Base-by-base conservation (phyloP, 2,888 invertebrate genomes). In the Amiota minor region DNA sequence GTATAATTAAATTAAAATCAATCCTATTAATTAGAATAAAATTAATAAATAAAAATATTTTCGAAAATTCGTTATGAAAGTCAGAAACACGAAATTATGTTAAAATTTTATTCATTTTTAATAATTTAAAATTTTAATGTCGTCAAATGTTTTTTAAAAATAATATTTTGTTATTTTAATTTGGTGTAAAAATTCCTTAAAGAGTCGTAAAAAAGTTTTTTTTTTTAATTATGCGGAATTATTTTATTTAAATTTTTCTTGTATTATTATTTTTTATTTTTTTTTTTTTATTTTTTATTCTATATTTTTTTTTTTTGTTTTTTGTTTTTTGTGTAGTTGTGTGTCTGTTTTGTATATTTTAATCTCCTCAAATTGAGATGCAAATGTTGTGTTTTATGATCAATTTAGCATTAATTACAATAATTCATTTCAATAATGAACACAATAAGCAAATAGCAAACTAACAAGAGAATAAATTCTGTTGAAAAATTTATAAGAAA, bases 381-480 rank as follows among this genome's bases (percentile, higher is more conserved):
- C 83, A 83, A 83, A 83, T 83, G 84, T 83, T 80, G 85, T 81
- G 85, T 83, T 85, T 83, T 85, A 83, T 82, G 76, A 78, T 80
- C 82, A 83, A 83, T 83, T 83, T 83, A 77, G 77, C 84, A 81
- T 83, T 85, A 81, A 83, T 83, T 85, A 83, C 77, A 81, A 85
- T 82, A 81, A 76, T 76, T 82, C 77, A 79, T 74, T 50, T n/a
- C 35, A 56, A 23, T n/a, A 45, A 9, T 9, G 23, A 56, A 50
- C 62, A 45, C n/a, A 45, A 46, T 46, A 8, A 18, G 18, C 16
- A 12, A 35, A 23, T 11, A 16, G 46, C 18, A 65, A 35, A 62
- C 45, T 47, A n/a, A 16, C 9, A 59, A 59, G 1, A 56, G 56
- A 56, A 10, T n/a, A 9, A 12, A 23, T 61, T 23, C 6, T n/a